Evolutionary conservation across 2,888 invertebrate genomes (phyloP).

Genomic region (Xanthia togata): DNA sequence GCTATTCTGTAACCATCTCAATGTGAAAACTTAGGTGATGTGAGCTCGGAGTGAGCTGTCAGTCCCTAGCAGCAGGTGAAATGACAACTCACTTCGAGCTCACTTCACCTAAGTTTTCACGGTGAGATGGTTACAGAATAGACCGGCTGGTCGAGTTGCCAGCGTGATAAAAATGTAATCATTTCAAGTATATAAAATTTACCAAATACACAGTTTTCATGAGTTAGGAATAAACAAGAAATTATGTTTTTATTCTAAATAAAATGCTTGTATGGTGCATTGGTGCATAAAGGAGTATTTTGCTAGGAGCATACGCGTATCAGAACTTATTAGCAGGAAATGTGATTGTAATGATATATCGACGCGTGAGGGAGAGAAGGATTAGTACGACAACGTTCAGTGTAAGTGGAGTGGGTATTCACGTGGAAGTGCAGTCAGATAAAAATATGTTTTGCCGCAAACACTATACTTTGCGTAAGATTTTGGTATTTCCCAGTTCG

Average conservation of each 20-base stretch:
- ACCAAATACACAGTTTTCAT: not conserved
- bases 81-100: too few species aligned
- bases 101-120: too few species aligned
- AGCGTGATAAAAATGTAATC: not conserved
- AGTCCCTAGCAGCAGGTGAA: too few species aligned
- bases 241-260: not conserved
- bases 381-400: not conserved
- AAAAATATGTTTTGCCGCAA: not conserved
- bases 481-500: not conserved
- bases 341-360: slow-evolving; percentile 15
- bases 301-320: not conserved
- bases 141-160: not conserved
- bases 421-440: not conserved
- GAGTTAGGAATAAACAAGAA: not conserved
- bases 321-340: slow-evolving; percentile 15
- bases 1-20: too few species aligned
- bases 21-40: too few species aligned
- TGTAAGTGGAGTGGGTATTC: too few species aligned
- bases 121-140: too few species aligned
- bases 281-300: not conserved
- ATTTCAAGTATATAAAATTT: not conserved
- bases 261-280: not conserved
- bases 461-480: not conserved
- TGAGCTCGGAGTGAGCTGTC: too few species aligned
- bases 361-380: not conserved